Percentiles rank a stretch among this genome's conserved stretches.
Evolutionary conservation across 1,140 invertebrate genomes (phyloP).

Genomic region (Papilio aristodemus): DNA sequence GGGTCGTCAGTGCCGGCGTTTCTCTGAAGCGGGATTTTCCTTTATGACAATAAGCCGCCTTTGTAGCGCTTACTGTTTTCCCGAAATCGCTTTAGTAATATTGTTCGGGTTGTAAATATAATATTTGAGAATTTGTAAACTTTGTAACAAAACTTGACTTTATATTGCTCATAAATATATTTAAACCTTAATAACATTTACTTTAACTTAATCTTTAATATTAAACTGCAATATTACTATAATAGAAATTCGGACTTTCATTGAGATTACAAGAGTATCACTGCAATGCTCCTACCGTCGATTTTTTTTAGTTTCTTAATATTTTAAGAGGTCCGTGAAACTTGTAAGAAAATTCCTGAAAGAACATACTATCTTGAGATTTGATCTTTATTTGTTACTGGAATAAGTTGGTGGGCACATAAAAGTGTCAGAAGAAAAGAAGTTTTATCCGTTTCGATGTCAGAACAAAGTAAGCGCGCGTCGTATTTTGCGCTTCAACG

Average conservation of each 20-base stretch:
- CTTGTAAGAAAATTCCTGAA: background rate
- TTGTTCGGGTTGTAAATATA: slow-evolving; percentile 2
- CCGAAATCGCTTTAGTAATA: slow-evolving; percentile 14
- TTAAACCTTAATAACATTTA: too few relatives aligned
- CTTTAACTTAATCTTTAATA: too few relatives aligned
- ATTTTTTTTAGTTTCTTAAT: too few relatives aligned
- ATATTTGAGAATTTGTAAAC: slow-evolving; percentile 3
- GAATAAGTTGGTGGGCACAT: slow-evolving; percentile 12
- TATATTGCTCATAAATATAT: too few relatives aligned
- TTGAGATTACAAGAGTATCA: too few relatives aligned
- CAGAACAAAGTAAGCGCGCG: background rate
- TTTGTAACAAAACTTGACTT: background rate
- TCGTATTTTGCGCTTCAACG: slow-evolving; percentile 27
- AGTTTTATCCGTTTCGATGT: slow-evolving; percentile 18
- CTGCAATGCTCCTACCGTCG: too few relatives aligned
- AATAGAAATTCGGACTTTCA: too few relatives aligned
- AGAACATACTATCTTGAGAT: background rate
- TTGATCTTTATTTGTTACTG: slow-evolving; percentile 13
- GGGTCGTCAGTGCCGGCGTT: slow-evolving; percentile 2
- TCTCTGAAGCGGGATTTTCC: slow-evolving; percentile 13
- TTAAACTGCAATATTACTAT: too few relatives aligned
- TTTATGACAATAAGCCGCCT: slow-evolving; percentile 17
- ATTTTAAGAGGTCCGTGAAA: too few relatives aligned
- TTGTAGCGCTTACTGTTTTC: slow-evolving; percentile 19
- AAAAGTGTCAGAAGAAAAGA: slow-evolving; percentile 3